Percentiles rank a stretch among this genome's conserved stretches.
Conservation (phyloP, 2,113 vertebrate genomes). For the Lipophrys pholis region DNA sequence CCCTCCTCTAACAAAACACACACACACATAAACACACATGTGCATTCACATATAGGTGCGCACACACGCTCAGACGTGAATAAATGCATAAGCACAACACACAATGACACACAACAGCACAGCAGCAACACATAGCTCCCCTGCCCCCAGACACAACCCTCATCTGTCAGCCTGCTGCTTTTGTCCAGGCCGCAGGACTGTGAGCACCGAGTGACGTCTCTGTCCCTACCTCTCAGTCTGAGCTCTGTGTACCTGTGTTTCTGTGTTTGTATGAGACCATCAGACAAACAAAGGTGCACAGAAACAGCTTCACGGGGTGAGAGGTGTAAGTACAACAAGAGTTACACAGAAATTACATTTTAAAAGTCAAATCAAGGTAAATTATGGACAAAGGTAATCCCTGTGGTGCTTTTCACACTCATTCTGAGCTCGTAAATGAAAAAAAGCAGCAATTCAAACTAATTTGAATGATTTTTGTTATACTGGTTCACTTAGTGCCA, state of each 20-base stretch:
- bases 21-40: conserved; percentile 39
- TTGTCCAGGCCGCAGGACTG: conserved; percentile 67
- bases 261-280: neutral
- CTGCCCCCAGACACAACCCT: conserved; percentile 73
- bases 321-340: conserved; percentile 2
- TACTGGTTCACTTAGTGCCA: too few species aligned
- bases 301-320: conserved; percentile 30
- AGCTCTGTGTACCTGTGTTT: conserved; percentile 38
- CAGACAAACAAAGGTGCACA: neutral
- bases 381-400: too few species aligned
- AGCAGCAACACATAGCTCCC: conserved; percentile 63
- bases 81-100: conserved; percentile 36
- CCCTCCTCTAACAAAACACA: conserved; percentile 44
- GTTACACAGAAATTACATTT: conserved; percentile 6
- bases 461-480: too few species aligned
- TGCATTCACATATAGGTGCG: conserved; percentile 14
- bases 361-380: neutral
- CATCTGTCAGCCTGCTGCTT: conserved; percentile 80
- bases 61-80: conserved; percentile 46
- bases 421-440: too few species aligned
- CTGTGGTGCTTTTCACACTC: too few species aligned
- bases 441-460: too few species aligned
- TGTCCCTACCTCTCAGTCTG: conserved; percentile 66
- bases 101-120: conserved; percentile 19
- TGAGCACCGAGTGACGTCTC: conserved; percentile 70